These are phyloP conservation scores for Bradypodion ventrale DNA, from an alignment of 2,797 vertebrate species.

Conservation along the genomic window DNA sequence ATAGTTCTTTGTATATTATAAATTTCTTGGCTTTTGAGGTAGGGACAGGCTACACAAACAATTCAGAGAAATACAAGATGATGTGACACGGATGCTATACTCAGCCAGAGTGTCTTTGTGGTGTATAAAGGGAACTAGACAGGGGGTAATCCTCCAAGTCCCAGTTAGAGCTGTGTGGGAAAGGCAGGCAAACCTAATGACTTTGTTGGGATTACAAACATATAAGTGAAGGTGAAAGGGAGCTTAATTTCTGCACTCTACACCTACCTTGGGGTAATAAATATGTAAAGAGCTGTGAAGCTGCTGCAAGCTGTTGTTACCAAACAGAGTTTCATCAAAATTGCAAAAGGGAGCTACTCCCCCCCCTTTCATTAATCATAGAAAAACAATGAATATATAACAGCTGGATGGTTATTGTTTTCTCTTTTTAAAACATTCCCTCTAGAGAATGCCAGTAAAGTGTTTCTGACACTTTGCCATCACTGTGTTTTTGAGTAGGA, in stretches of 20 bases:
- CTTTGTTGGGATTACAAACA: neutral
- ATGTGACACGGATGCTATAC: neutral
- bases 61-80: neutral
- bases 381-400: constrained; percentile 22
- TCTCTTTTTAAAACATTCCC: neutral
- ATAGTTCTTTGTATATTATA: neutral
- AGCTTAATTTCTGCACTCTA: constrained; percentile 3
- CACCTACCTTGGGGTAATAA: neutral
- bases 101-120: neutral
- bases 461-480: constrained; percentile 37
- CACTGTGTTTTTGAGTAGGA: constrained; percentile 29
- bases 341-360: constrained; percentile 25
- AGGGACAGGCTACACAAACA: neutral
- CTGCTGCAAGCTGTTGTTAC: neutral
- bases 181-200: neutral
- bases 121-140: neutral
- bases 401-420: constrained; percentile 1
- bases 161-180: neutral
- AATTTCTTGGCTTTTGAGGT: neutral
- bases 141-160: neutral
- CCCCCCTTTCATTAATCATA: neutral
- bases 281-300: constrained; percentile 6
- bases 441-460: constrained; percentile 21
- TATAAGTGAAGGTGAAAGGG: neutral
- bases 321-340: constrained; percentile 16